A percentile compares a stretch with the other conserved stretches of the same genome.
Conservation (phyloP, 2,113 vertebrate species). For the Hemiscyllium ocellatum region DNA sequence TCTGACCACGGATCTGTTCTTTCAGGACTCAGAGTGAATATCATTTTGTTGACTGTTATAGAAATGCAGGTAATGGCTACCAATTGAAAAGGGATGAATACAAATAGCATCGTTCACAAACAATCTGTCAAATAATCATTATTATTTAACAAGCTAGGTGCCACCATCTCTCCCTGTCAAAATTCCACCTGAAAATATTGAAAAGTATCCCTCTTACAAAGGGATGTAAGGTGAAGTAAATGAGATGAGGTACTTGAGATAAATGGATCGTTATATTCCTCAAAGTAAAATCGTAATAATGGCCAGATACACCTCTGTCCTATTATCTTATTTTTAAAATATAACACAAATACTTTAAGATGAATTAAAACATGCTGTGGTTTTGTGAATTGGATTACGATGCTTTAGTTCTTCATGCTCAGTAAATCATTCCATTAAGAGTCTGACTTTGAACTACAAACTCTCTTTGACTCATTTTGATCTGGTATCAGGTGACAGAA, state of each 20-base stretch:
- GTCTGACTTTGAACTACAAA: neutral
- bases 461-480: conserved; percentile 1
- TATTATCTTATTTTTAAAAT: neutral
- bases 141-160: neutral
- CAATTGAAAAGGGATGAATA: neutral
- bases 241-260: neutral
- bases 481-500: neutral
- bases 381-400: neutral
- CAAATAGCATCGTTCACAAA: neutral
- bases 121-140: neutral
- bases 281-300: neutral
- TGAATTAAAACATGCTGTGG: neutral
- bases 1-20: conserved; percentile 18
- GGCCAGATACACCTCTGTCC: neutral
- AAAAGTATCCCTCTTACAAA: neutral
- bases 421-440: neutral
- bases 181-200: neutral
- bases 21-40: neutral
- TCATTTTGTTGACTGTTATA: neutral
- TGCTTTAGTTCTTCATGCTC: neutral
- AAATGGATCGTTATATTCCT: neutral
- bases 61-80: neutral
- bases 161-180: neutral
- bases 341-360: neutral
- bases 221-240: neutral